Conservation (phyloP, 2,888 invertebrate species). For the Sesamia inferens region DNA sequence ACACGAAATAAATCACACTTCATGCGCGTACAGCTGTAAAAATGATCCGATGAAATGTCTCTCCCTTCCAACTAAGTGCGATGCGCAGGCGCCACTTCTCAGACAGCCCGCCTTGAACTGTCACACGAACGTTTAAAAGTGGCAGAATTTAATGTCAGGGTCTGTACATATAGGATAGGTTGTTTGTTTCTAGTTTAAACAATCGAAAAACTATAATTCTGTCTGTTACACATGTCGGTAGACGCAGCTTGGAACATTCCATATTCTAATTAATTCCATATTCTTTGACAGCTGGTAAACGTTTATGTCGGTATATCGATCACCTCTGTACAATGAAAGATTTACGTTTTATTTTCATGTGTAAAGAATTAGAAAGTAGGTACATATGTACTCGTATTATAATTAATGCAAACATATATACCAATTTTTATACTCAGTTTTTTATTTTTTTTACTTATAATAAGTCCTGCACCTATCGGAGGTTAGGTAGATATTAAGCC, state of each 20-base stretch:
- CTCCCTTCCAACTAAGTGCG: constrained; percentile 67
- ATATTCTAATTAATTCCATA: too few relatives aligned
- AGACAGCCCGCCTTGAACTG: constrained; percentile 79
- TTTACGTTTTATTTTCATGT: constrained; percentile 5
- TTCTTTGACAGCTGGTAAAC: constrained; percentile 26
- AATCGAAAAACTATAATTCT: constrained; percentile 37
- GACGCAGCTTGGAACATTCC: constrained; percentile 29
- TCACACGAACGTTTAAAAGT: constrained; percentile 76
- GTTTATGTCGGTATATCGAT: not conserved
- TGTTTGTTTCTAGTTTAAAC: constrained; percentile 44
- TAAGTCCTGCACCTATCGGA: too few relatives aligned
- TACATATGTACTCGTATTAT: not conserved
- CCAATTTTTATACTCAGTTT: too few relatives aligned
- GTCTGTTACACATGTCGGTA: constrained; percentile 6
- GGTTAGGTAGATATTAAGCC: too few relatives aligned
- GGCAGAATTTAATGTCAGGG: constrained; percentile 81
- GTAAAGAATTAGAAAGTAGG: not conserved
- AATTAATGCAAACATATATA: not conserved
- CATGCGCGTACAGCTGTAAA: constrained; percentile 84
- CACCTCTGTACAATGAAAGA: not conserved
- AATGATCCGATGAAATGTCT: constrained; percentile 79
- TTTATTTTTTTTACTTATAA: not conserved
- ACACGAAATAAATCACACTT: constrained; percentile 72
- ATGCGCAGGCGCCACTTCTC: constrained; percentile 72
- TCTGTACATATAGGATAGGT: constrained; percentile 60